Evolutionary conservation across 1,140 invertebrate genomes (phyloP).

Genomic region (Heterodera schachtii): DNA sequence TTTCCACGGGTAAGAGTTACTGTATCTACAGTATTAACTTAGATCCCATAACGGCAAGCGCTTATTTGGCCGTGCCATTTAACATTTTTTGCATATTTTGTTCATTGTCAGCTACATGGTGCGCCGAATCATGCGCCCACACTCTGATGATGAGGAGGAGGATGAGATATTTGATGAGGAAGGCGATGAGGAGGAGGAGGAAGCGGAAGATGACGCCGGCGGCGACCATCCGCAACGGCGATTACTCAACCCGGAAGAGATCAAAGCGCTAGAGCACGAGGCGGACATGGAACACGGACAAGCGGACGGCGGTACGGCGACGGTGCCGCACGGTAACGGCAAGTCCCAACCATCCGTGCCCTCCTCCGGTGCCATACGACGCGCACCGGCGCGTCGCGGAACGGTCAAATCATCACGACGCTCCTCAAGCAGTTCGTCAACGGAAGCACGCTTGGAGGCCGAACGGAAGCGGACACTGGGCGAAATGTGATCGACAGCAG

Average conservation of each 20-base stretch:
- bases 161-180: slow-evolving; percentile 1
- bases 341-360: no score
- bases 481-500: no score
- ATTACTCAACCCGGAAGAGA: slow-evolving; percentile 8
- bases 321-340: neutral
- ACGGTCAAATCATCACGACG: neutral
- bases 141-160: slow-evolving; percentile 15
- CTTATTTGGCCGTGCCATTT: no score
- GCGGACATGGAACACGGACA: neutral
- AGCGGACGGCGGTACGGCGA: neutral
- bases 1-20: slow-evolving; percentile 54
- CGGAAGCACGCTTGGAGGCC: neutral
- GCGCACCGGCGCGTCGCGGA: neutral
- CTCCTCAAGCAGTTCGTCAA: neutral
- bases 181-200: slow-evolving; percentile 8
- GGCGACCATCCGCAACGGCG: neutral
- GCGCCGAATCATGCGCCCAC: slow-evolving; percentile 17
- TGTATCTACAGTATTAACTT: no score
- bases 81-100: no score
- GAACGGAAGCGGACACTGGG: neutral
- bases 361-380: neutral
- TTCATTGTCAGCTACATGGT: slow-evolving; percentile 17
- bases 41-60: no score
- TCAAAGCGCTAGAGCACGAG: slow-evolving; percentile 9
- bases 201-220: neutral